Evolutionary conservation across 2,797 vertebrate species (phyloP).

Genomic region (Valencia hispanica): DNA sequence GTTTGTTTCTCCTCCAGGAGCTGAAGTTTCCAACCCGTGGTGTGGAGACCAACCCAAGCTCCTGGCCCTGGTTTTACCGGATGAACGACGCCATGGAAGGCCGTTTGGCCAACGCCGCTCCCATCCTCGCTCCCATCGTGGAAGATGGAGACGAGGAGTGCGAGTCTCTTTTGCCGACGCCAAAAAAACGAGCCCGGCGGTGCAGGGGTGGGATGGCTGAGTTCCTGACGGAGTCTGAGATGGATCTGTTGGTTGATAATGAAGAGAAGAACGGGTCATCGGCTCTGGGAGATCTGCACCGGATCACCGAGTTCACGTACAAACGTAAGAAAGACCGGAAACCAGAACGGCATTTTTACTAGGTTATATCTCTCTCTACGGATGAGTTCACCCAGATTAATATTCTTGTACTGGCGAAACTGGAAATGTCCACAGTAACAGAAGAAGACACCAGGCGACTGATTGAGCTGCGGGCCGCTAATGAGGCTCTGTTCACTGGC

Average conservation of each 20-base stretch:
- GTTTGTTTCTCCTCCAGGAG: constrained; percentile 64
- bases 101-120: constrained; percentile 56
- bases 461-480: constrained; percentile 76
- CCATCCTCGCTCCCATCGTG: constrained; percentile 71
- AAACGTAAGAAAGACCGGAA: constrained; percentile 56
- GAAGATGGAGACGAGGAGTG: constrained; percentile 76
- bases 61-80: constrained; percentile 82
- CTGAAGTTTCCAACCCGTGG: constrained; percentile 79
- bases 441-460: constrained; percentile 75
- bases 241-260: constrained; percentile 73
- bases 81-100: constrained; percentile 82
- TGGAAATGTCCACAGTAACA: constrained; percentile 53
- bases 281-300: constrained; percentile 64
- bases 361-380: background rate
- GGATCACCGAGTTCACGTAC: constrained; percentile 67
- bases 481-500: constrained; percentile 78
- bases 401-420: background rate
- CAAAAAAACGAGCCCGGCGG: constrained; percentile 69
- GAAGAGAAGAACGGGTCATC: constrained; percentile 67
- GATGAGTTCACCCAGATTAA: background rate
- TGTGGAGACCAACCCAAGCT: constrained; percentile 73
- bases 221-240: constrained; percentile 78
- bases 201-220: constrained; percentile 69
- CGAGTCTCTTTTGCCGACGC: constrained; percentile 60
- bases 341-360: background rate